Conservation (phyloP, 2,888 invertebrate species). For the Pseudococcus jackbeardsleyi region DNA sequence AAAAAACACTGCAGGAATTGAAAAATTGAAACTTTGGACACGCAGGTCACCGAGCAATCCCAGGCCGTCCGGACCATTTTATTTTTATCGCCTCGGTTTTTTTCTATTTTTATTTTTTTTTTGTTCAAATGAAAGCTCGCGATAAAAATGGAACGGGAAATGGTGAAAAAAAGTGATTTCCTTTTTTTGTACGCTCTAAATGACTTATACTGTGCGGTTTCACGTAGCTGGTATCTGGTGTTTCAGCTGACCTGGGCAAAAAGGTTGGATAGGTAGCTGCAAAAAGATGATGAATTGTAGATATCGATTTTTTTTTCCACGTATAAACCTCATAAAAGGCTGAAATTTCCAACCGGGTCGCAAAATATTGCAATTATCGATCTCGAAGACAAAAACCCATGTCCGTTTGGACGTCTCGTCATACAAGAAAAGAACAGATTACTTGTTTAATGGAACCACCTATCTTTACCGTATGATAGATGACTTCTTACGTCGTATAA, state of each 20-base stretch:
- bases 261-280: neutral
- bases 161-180: constrained; percentile 44
- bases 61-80: neutral
- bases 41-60: neutral
- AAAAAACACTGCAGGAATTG: neutral
- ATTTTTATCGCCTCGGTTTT: neutral
- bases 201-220: constrained; percentile 20
- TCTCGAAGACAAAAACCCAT: neutral
- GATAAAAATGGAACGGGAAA: constrained; percentile 41
- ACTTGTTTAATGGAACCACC: neutral
- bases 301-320: constrained; percentile 13
- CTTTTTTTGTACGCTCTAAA: constrained; percentile 20
- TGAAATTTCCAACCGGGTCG: neutral
- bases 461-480: constrained; percentile 39
- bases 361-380: neutral
- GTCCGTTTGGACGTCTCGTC: constrained; percentile 3
- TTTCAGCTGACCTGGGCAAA: constrained; percentile 8
- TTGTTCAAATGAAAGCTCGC: constrained; percentile 8
- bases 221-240: neutral
- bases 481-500: constrained; percentile 6
- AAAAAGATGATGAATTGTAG: constrained; percentile 4
- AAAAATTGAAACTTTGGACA: neutral
- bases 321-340: neutral
- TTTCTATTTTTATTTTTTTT: neutral
- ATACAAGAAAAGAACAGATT: neutral